phyloP scores from a whole-genome alignment of 2,888 invertebrate genomes.

The Syritta pipiens region DNA sequence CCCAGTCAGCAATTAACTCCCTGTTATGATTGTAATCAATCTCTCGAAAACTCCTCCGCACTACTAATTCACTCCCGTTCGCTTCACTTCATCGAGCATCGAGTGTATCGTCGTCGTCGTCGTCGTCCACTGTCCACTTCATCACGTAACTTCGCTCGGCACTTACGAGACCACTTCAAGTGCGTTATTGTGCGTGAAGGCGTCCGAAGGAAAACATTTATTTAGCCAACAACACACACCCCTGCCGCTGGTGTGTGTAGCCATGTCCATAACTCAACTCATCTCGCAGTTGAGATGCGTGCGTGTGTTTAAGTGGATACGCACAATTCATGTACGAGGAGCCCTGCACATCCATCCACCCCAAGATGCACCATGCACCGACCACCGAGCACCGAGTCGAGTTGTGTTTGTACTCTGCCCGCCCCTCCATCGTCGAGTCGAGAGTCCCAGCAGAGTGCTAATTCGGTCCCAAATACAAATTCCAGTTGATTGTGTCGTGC shows the following conservation, averaged over 20 bases:
- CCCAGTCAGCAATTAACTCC: conserved; percentile 44
- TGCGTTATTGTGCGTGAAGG: conserved; percentile 67
- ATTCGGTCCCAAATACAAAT: conserved; percentile 21
- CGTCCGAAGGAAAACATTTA: conserved; percentile 69
- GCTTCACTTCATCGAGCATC: conserved; percentile 43
- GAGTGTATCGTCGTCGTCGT: no score
- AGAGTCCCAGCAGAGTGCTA: conserved; percentile 30
- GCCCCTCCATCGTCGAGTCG: conserved; percentile 7
- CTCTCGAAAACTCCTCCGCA: conserved; percentile 24
- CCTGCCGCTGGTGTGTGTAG: conserved; percentile 17
- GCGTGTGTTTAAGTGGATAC: conserved; percentile 57
- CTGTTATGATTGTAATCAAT: conserved; percentile 59
- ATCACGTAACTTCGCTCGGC: conserved; percentile 61
- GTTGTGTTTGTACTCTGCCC: conserved; percentile 44
- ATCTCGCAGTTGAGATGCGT: conserved; percentile 8
- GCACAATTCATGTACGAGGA: conserved; percentile 62
- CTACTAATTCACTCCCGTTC: conserved; percentile 47
- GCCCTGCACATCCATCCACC: conserved; percentile 43
- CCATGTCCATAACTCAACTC: conserved; percentile 55
- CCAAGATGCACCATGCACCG: conserved; percentile 56
- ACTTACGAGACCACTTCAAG: conserved; percentile 64
- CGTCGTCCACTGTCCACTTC: no score
- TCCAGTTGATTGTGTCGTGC: conserved; percentile 55
- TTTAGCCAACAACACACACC: conserved; percentile 45
- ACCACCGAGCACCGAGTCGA: conserved; percentile 15